Percentiles rank a stretch among this genome's conserved stretches.
Conservation (phyloP, 2,113 vertebrate genomes). For the Apistogramma diplotaenia region DNA sequence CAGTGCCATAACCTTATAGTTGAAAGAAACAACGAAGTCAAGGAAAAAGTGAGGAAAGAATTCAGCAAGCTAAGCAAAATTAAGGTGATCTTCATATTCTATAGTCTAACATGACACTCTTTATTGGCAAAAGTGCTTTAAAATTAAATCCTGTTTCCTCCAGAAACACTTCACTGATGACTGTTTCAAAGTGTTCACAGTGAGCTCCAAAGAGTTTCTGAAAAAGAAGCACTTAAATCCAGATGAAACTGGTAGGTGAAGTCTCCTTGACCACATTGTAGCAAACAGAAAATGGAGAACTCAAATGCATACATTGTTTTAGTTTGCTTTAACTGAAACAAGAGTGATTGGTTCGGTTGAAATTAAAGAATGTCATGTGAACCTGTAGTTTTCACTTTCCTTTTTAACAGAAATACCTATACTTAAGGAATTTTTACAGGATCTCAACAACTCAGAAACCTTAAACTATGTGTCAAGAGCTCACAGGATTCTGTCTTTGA, state of each 20-base stretch:
- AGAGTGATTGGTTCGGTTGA: not conserved
- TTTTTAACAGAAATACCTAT: conserved; percentile 35
- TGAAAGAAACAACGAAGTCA: conserved; percentile 7
- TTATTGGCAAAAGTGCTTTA: not conserved
- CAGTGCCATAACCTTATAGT: not conserved
- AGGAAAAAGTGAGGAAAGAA: not conserved
- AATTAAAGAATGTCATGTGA: not conserved
- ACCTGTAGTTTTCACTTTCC: not conserved
- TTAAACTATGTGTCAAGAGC: conserved; percentile 39
- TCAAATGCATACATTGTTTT: not conserved
- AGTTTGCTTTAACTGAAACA: not conserved
- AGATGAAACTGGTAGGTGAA: conserved; percentile 35
- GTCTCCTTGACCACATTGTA: not conserved
- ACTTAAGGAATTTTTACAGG: not conserved
- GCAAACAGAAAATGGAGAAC: not conserved
- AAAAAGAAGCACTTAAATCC: not conserved
- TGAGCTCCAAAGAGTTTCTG: conserved; percentile 38
- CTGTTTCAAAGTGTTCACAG: conserved; percentile 47
- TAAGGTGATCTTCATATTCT: not conserved
- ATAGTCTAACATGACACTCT: not conserved
- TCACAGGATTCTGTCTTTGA: conserved; percentile 44
- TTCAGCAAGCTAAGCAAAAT: not conserved
- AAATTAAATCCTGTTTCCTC: not conserved
- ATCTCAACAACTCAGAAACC: conserved; percentile 32
- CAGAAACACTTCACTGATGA: conserved; percentile 42